Evolutionary conservation across 2,888 invertebrate species (phyloP).

Genomic region (Drosophila lutescens): DNA sequence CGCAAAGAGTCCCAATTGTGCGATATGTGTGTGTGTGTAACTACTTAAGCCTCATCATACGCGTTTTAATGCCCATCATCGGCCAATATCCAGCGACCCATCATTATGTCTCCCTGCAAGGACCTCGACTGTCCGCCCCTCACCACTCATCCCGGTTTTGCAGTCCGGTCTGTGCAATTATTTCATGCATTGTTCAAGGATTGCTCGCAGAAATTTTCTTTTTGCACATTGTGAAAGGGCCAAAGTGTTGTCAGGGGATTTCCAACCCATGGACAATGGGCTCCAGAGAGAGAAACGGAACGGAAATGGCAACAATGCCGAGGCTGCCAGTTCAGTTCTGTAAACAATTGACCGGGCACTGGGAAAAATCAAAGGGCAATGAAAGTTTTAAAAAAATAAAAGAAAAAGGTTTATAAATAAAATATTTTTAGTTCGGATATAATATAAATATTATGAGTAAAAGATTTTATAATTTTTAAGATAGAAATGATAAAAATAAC

Average conservation of each 20-base stretch:
- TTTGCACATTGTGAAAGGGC: constrained; percentile 57
- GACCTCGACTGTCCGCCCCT: constrained; percentile 42
- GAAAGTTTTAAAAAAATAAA: no score
- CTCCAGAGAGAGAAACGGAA: constrained; percentile 47
- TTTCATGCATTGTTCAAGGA: constrained; percentile 68
- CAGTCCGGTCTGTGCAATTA: constrained; percentile 65
- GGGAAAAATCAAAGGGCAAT: not conserved
- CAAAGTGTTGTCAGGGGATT: constrained; percentile 80
- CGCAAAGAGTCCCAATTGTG: constrained; percentile 59
- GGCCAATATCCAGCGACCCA: constrained; percentile 47
- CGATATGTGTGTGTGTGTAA: constrained; percentile 47
- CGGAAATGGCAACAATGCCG: constrained; percentile 72
- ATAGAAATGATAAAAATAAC: no score
- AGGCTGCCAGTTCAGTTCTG: constrained; percentile 33
- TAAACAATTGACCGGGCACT: constrained; percentile 68
- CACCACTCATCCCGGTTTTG: constrained; percentile 9
- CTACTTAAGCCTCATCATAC: constrained; percentile 77
- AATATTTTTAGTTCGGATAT: no score
- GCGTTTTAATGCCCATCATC: constrained; percentile 74
- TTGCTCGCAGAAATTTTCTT: constrained; percentile 69
- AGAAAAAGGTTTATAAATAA: no score
- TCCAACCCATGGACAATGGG: constrained; percentile 62
- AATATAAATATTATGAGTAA: no score
- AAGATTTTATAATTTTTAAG: no score
- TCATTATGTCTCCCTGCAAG: constrained; percentile 55